Conservation (phyloP, 2,888 invertebrate species). For the Drosophila melanocephala region DNA sequence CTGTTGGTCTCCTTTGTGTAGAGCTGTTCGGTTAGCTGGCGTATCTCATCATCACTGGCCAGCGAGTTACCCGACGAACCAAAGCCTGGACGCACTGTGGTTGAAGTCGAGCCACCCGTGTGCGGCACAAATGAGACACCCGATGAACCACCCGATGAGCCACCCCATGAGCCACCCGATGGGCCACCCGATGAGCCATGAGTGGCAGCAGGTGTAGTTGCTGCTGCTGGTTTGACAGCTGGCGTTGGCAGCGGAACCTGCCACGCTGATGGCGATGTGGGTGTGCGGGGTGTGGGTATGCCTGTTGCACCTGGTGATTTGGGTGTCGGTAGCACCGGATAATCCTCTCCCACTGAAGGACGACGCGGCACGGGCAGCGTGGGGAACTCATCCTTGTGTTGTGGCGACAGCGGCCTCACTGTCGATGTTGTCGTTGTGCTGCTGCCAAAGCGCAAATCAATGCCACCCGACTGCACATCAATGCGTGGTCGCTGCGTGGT, state of each 20-base stretch:
- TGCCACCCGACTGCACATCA: conserved; percentile 21
- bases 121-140: conserved; percentile 82
- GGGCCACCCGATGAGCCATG: background rate
- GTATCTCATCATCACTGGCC: conserved; percentile 88
- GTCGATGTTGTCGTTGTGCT: conserved; percentile 54
- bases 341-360: conserved; percentile 76
- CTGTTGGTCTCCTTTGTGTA: conserved; percentile 91
- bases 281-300: conserved; percentile 39
- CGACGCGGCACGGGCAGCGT: conserved; percentile 72
- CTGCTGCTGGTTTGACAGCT: conserved; percentile 26
- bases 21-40: conserved; percentile 90
- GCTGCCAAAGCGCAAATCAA: conserved; percentile 68
- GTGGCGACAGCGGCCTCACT: conserved; percentile 48
- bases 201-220: conserved; percentile 9
- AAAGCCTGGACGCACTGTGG: conserved; percentile 80
- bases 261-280: conserved; percentile 69
- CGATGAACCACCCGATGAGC: conserved; percentile 15
- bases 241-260: conserved; percentile 67
- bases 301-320: conserved; percentile 45
- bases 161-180: background rate
- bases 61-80: conserved; percentile 85
- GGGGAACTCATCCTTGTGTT: conserved; percentile 79
- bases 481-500: conserved; percentile 58
- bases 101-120: conserved; percentile 49
- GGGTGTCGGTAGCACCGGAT: conserved; percentile 77